Evolutionary conservation across 2,113 vertebrate species (phyloP), one percentile per base, ranked within the genome.

Genomic region (Chamaea fasciata): DNA sequence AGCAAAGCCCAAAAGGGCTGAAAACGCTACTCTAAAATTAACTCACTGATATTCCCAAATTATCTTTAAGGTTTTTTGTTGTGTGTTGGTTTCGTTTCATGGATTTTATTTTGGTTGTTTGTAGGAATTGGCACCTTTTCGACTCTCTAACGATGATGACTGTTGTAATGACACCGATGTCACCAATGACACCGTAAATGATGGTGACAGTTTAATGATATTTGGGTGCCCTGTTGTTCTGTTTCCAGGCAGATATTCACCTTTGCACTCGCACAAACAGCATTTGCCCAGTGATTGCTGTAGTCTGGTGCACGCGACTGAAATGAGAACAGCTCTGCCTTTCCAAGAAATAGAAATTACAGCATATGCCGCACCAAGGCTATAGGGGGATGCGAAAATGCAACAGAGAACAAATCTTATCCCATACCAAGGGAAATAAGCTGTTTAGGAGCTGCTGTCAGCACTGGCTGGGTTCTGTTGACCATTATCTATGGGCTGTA

Each of bases 401-500:
- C 2, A 4, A 3, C 14, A 24, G 50, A 77, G 60, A 70, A 42
- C 10, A 30, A 81, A 39, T 52, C 49, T 27, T 20, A 6, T 5
- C 20, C 9, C 2, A 0, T 7, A 31, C 20, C 30, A 49, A 37
- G 57, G 71, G 24, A 47, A 67, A 22, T 4, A 4, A 37, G 15
- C 21, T 68, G 23, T 27, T 55, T 2, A n/a, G 69, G 76, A 39
- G 22, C 47, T 7, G 26, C 65, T 18, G 30, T 44, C 3, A 8
- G 67, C 55, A 3, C 37, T 15, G 44, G 14, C 41, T 50, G 52
- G 15, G 37, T 56, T 31, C 9, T 14, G 27, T 16, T 49, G 18
- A 15, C 23, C 37, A 4, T 15, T 20, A 7, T 3, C 47, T 28
- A 0, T 1, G 18, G 67, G 63, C 47, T 22, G 23, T n/a, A 26